These are phyloP conservation scores for Saturnia pavonia DNA, from an alignment of 2,888 invertebrate genomes.

Conservation along the genomic window DNA sequence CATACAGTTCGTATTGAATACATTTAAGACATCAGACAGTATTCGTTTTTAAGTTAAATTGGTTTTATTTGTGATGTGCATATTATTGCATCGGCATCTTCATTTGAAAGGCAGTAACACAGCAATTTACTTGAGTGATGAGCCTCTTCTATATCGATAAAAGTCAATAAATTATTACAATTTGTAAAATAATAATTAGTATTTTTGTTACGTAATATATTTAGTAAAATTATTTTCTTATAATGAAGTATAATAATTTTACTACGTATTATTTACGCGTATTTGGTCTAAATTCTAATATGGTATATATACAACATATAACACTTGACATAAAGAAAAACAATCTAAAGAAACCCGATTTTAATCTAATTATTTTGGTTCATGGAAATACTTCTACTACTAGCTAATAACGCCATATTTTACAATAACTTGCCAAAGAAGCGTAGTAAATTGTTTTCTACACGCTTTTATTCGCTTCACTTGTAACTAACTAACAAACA, in stretches of 20 bases:
- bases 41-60: slow-evolving; percentile 72
- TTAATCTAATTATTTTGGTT: no score
- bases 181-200: neutral
- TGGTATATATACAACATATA: no score
- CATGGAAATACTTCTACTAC: no score
- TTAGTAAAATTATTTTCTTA: neutral
- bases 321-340: no score
- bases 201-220: neutral
- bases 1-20: slow-evolving; percentile 24
- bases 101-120: slow-evolving; percentile 62
- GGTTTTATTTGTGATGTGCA: slow-evolving; percentile 71
- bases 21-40: slow-evolving; percentile 48
- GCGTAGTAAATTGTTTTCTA: no score
- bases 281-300: neutral
- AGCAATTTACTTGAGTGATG: slow-evolving; percentile 57
- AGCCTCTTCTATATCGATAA: slow-evolving; percentile 28
- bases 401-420: no score
- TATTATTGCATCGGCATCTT: slow-evolving; percentile 66
- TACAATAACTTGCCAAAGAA: no score
- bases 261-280: no score
- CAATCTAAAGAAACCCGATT: no score
- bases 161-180: neutral
- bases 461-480: no score
- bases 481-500: no score
- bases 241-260: no score